Evolutionary conservation across 2,888 invertebrate genomes (phyloP).

Genomic region (Lobophora halterata): DNA sequence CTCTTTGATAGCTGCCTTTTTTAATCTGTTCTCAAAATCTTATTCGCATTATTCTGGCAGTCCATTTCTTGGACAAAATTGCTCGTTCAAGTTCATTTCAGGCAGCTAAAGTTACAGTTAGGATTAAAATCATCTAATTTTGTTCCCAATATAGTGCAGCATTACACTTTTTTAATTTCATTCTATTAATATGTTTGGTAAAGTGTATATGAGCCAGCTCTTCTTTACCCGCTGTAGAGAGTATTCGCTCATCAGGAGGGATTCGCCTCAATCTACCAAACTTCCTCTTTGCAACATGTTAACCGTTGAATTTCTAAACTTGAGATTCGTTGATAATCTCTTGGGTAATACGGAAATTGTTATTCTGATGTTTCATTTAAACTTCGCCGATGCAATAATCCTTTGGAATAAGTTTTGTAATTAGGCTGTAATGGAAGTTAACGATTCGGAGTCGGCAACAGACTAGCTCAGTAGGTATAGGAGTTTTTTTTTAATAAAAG

Average conservation of each 20-base stretch:
- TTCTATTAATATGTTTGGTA: background rate
- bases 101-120: too few species aligned
- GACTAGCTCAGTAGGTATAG: background rate
- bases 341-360: slow-evolving; percentile 51
- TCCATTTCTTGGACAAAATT: too few species aligned
- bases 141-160: too few species aligned
- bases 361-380: slow-evolving; percentile 43
- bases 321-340: slow-evolving; percentile 55
- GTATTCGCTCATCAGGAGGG: slow-evolving; percentile 52
- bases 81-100: too few species aligned
- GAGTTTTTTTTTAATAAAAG: background rate
- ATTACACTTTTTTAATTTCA: too few species aligned
- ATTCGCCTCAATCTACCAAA: slow-evolving; percentile 61
- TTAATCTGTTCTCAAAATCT: too few species aligned
- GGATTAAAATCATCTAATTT: too few species aligned
- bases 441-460: slow-evolving; percentile 9
- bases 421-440: slow-evolving; percentile 20
- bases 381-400: slow-evolving; percentile 39
- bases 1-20: too few species aligned
- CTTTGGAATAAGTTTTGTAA: slow-evolving; percentile 35
- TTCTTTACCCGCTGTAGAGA: background rate
- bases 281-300: slow-evolving; percentile 60
- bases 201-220: background rate
- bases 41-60: too few species aligned
- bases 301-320: slow-evolving; percentile 58